Evolutionary conservation across 2,888 invertebrate species (phyloP).

Genomic region (Tetragnatha montana): DNA sequence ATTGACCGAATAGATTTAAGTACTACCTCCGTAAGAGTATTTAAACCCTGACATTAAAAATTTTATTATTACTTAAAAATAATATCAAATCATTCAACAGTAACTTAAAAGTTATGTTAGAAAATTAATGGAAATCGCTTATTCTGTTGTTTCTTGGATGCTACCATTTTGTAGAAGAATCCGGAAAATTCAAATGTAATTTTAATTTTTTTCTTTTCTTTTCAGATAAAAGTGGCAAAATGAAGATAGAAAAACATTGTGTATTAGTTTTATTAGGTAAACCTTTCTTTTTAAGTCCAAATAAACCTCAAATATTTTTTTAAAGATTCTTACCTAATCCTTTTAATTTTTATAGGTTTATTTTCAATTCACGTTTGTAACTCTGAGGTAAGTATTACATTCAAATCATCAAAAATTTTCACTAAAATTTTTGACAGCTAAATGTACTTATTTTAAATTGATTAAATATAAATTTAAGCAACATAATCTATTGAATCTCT

Average conservation of each 20-base stretch:
- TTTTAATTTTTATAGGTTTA: conserved; percentile 21
- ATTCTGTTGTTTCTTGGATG: too few relatives aligned
- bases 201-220: not conserved
- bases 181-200: not conserved
- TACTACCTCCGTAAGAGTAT: too few relatives aligned
- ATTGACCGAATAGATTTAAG: too few relatives aligned
- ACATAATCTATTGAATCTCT: too few relatives aligned
- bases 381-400: conserved; percentile 5
- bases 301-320: not conserved
- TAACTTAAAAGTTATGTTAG: too few relatives aligned
- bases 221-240: conserved; percentile 28
- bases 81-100: too few relatives aligned
- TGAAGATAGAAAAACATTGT: not conserved
- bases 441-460: not conserved
- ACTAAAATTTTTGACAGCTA: not conserved
- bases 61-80: too few relatives aligned
- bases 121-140: too few relatives aligned
- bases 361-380: not conserved
- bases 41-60: too few relatives aligned
- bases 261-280: conserved; percentile 41
- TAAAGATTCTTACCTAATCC: not conserved
- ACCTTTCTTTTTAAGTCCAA: not conserved
- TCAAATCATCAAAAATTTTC: not conserved
- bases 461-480: not conserved
- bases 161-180: not conserved